phyloP scores from a whole-genome alignment of 2,113 vertebrate genomes.

The Clarias batrachus region DNA sequence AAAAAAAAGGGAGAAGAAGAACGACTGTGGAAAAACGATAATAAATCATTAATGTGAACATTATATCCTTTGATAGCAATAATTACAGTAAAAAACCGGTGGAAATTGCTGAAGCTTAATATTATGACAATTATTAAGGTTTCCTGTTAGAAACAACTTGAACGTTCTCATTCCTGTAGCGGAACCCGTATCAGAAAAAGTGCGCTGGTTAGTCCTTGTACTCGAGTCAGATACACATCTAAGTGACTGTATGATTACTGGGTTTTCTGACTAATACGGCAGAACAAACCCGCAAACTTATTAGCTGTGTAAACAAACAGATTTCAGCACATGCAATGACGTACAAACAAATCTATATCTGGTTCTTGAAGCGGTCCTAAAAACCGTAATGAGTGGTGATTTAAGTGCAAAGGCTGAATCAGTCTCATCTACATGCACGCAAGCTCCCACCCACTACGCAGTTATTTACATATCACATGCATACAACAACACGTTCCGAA shows the following conservation, averaged over 20 bases:
- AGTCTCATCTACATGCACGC: background rate
- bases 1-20: conserved; percentile 42
- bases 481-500: conserved; percentile 9
- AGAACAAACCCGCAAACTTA: background rate
- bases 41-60: conserved; percentile 48
- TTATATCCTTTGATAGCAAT: conserved; percentile 56
- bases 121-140: conserved; percentile 57
- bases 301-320: background rate
- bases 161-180: background rate
- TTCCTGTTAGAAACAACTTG: background rate
- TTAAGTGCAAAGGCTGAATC: background rate
- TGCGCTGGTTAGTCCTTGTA: background rate
- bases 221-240: background rate
- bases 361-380: background rate
- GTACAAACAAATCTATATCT: background rate
- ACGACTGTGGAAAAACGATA: conserved; percentile 34
- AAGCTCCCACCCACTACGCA: background rate
- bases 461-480: conserved; percentile 16
- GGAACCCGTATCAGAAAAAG: background rate
- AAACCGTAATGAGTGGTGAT: background rate
- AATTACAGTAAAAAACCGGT: conserved; percentile 64
- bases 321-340: background rate
- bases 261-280: background rate
- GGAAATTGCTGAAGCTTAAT: conserved; percentile 56
- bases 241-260: background rate